These are phyloP conservation scores for Tetramorium bicarinatum DNA, from an alignment of 2,888 invertebrate genomes.

Conservation along the genomic window DNA sequence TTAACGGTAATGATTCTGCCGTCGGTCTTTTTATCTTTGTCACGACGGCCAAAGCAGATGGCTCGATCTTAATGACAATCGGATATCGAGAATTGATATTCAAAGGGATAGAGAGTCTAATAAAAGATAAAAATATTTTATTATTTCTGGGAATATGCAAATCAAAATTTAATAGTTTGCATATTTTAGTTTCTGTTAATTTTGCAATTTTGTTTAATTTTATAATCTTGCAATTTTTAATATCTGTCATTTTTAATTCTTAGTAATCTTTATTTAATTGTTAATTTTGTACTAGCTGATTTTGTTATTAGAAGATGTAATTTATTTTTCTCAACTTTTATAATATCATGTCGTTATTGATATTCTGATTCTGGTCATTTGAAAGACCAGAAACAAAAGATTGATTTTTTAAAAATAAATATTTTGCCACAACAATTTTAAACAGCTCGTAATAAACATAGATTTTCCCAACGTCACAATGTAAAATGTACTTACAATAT, in stretches of 20 bases:
- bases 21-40: constrained; percentile 29
- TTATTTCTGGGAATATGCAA: not conserved
- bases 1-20: constrained; percentile 20
- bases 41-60: not conserved
- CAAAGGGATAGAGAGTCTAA: not conserved
- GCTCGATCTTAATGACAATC: constrained; percentile 10
- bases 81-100: constrained; percentile 24
- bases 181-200: not conserved
- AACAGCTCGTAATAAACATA: not conserved
- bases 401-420: not conserved
- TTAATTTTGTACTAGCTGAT: not conserved
- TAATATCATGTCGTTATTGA: not conserved
- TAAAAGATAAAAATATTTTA: constrained; percentile 4
- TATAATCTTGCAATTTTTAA: not conserved
- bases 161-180: not conserved
- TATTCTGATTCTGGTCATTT: not conserved
- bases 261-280: not conserved
- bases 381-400: not conserved
- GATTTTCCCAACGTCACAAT: not conserved
- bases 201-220: not conserved
- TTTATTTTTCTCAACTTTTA: not conserved
- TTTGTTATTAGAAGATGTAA: not conserved
- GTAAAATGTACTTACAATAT: not conserved
- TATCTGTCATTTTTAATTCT: not conserved
- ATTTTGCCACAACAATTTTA: not conserved